Conservation (phyloP, 2,797 vertebrate species). For the Gephyroberyx darwinii region DNA sequence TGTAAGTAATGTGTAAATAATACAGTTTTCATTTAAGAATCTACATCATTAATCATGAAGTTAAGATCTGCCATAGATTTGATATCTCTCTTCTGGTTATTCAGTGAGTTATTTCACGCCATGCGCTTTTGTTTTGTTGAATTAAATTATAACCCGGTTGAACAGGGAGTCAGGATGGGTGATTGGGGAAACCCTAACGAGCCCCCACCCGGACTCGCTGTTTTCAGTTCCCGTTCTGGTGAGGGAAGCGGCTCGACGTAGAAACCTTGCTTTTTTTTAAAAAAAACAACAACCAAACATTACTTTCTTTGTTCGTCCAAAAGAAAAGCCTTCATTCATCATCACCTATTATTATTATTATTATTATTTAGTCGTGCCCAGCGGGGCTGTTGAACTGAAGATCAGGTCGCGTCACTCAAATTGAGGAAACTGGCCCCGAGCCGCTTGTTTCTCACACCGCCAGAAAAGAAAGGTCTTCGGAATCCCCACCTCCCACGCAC, state of each 20-base stretch:
- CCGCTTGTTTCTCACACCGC: conserved; percentile 52
- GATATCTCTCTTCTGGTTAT: too few species aligned
- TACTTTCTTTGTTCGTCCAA: conserved; percentile 21
- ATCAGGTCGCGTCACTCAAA: conserved; percentile 40
- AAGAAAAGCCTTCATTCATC: too few species aligned
- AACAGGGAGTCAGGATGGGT: conserved; percentile 48
- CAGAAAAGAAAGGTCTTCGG: conserved; percentile 73
- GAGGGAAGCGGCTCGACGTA: conserved; percentile 39
- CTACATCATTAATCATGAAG: too few species aligned
- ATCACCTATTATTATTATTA: neutral
- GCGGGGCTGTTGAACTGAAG: conserved; percentile 32
- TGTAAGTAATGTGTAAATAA: too few species aligned
- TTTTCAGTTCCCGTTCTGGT: conserved; percentile 70
- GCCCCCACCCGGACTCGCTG: conserved; percentile 43
- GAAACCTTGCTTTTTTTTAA: neutral
- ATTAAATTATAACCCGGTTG: conserved; percentile 39
- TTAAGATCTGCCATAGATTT: too few species aligned
- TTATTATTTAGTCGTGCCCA: conserved; percentile 1
- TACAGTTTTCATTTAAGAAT: too few species aligned
- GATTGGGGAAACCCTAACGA: conserved; percentile 68
- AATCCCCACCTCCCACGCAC: conserved; percentile 82
- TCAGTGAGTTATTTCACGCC: too few species aligned
- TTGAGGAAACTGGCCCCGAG: conserved; percentile 69
- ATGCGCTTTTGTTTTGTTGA: neutral
- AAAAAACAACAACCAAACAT: neutral